Percentiles rank a stretch among this genome's conserved stretches.
Conservation (phyloP, 2,797 vertebrate species). For the Macroramphosus scolopax region DNA sequence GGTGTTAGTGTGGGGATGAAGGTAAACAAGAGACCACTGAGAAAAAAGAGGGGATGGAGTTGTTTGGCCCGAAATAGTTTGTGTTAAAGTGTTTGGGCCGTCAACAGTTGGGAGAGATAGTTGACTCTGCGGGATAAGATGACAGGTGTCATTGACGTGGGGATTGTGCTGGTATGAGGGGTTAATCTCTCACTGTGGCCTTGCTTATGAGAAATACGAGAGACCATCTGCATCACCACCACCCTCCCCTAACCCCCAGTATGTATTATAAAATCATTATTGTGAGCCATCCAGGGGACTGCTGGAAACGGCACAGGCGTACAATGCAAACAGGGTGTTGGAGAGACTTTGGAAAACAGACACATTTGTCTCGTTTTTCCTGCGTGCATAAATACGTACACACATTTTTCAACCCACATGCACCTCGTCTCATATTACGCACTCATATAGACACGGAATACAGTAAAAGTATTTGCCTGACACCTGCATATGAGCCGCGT, state of each 20-base stretch:
- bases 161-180: conserved; percentile 65
- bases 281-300: conserved; percentile 33
- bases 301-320: conserved; percentile 46
- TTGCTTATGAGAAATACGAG: conserved; percentile 65
- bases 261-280: conserved; percentile 69
- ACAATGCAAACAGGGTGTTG: conserved; percentile 44
- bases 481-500: conserved; percentile 23
- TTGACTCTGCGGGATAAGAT: conserved; percentile 59
- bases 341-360: conserved; percentile 22
- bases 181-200: conserved; percentile 60
- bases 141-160: conserved; percentile 70
- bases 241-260: conserved; percentile 35
- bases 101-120: conserved; percentile 41
- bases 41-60: conserved; percentile 50
- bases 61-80: conserved; percentile 61
- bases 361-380: no score
- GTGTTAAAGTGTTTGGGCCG: conserved; percentile 61
- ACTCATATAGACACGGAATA: not conserved
- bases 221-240: conserved; percentile 58
- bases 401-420: no score
- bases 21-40: conserved; percentile 54
- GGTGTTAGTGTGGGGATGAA: conserved; percentile 28
- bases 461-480: conserved; percentile 16
- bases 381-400: no score
- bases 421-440: no score